Percentiles rank a stretch among this genome's conserved stretches.
These are phyloP conservation scores for Heliopora coerulea DNA, from an alignment of 92 coral and sea anemone genomes.

Conservation along the genomic window DNA sequence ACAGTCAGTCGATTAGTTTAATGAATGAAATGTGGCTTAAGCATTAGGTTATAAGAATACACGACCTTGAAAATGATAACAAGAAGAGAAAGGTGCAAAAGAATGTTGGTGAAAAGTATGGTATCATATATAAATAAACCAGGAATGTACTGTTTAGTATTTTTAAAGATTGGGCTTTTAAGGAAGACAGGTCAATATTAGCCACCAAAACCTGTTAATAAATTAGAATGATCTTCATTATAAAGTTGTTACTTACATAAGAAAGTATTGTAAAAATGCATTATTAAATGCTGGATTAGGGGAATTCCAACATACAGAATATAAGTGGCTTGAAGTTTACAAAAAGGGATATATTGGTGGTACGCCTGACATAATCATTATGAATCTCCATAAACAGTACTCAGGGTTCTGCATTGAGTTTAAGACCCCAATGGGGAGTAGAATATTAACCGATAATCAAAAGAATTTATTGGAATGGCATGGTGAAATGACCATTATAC, in stretches of 20 bases:
- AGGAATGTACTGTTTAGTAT: conserved; percentile 24
- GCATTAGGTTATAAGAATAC: conserved; percentile 28
- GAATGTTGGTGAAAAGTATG: no score
- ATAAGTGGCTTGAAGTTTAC: not conserved
- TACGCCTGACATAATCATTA: conserved; percentile 18
- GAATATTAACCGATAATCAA: conserved; percentile 2
- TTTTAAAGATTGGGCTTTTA: conserved; percentile 20
- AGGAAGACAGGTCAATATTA: conserved; percentile 26
- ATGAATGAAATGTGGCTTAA: conserved; percentile 27
- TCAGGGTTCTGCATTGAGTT: conserved; percentile 10
- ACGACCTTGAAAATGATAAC: not conserved
- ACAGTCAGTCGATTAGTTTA: no score
- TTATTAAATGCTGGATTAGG: not conserved
- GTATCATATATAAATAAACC: conserved; percentile 5
- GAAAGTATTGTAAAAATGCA: not conserved
- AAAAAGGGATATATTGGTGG: conserved; percentile 28
- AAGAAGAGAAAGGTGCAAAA: not conserved
- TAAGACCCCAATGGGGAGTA: not conserved
- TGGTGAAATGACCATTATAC: no score
- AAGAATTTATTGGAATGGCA: not conserved
- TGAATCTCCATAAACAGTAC: not conserved
- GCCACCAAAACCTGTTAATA: conserved; percentile 30
- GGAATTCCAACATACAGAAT: conserved; percentile 8
- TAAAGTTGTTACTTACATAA: not conserved
- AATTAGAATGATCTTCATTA: conserved; percentile 5